Conservation (phyloP, 2,888 invertebrate species). For the Ecdyonurus torrentis region DNA sequence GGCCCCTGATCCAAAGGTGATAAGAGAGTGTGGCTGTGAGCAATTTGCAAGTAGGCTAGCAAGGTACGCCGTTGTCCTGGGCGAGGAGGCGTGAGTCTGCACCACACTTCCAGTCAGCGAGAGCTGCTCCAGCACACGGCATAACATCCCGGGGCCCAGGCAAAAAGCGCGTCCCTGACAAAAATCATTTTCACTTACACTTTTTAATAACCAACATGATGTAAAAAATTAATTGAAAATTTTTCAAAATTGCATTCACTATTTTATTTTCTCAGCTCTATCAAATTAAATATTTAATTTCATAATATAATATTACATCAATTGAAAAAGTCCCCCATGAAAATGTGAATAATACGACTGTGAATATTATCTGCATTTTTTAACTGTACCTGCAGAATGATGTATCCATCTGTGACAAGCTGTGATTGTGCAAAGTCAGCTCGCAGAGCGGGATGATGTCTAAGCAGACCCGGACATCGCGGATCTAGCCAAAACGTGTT, state of each 20-base stretch:
- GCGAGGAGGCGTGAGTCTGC: slow-evolving; percentile 63
- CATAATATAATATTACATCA: too few species aligned
- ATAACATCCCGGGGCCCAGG: slow-evolving; percentile 58
- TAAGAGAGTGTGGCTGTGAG: slow-evolving; percentile 37
- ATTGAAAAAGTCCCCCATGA: too few species aligned
- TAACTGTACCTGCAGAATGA: slow-evolving; percentile 41
- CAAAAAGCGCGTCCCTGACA: slow-evolving; percentile 62
- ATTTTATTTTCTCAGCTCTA: too few species aligned
- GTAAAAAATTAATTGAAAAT: not conserved
- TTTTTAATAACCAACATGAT: not conserved
- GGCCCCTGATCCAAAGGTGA: slow-evolving; percentile 42
- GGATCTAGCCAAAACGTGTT: not conserved
- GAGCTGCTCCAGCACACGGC: slow-evolving; percentile 44
- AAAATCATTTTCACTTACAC: not conserved
- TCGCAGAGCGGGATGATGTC: slow-evolving; percentile 35
- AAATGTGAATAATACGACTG: too few species aligned
- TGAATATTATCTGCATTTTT: too few species aligned
- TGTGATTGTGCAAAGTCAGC: slow-evolving; percentile 35
- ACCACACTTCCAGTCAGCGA: slow-evolving; percentile 55
- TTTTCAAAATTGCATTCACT: too few species aligned
- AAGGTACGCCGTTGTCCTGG: slow-evolving; percentile 60
- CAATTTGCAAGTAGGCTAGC: slow-evolving; percentile 45
- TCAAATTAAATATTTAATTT: too few species aligned
- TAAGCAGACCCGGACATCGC: slow-evolving; percentile 3
- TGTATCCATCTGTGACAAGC: slow-evolving; percentile 34